Base-by-base conservation (phyloP, 2,113 vertebrate genomes). In the Pimephales promelas region DNA sequence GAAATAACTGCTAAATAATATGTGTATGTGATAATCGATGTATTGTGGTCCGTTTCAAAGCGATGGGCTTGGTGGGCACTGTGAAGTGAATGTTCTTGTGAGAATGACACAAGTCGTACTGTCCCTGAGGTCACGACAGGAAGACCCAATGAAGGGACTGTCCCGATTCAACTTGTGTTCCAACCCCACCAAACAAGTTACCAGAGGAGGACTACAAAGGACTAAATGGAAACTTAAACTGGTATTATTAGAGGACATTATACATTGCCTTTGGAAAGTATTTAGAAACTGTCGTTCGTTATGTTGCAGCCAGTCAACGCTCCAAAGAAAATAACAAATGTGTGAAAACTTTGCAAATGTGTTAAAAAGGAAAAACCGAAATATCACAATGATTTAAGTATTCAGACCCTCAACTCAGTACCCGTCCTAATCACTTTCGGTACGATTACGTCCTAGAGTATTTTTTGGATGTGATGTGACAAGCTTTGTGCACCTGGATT, bases 111-210 rank as follows among this genome's bases (percentile, higher is more conserved):
- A 11, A 81, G 79, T 66, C 62, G 68, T 61, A 77, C 43, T 62
- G 71, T 82, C 85, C 85, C 85, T 86, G 83, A 87, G 85, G 87
- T 86, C 78, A 81, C 43, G 13, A 64, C 68, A 10, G n/a, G 61
- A 78, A 75, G 71, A 82, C 85, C 83, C 87, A 83, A 88, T 87
- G 85, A 88, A 85, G 83, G 87, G 85, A 83, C 80, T 18, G 76
- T 80, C 81, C 84, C 34, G 70, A 47, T 66, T 70, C 49, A 68
- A 18, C 62, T 47, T 66, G 79, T 79, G 74, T 20, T 52, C 73
- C 24, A 57, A 70, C 57, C 36, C 66, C 36, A 79, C 79, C 57
- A 78, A 82, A 78, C 40, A 73, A 40, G 49, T 16, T 82, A 82
- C 45, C 72, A 59, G 47, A 83, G 43, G 81, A 86, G 59, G 57